Evolutionary conservation across 1,140 invertebrate genomes (phyloP).

Genomic region (Hycleus cichorii): DNA sequence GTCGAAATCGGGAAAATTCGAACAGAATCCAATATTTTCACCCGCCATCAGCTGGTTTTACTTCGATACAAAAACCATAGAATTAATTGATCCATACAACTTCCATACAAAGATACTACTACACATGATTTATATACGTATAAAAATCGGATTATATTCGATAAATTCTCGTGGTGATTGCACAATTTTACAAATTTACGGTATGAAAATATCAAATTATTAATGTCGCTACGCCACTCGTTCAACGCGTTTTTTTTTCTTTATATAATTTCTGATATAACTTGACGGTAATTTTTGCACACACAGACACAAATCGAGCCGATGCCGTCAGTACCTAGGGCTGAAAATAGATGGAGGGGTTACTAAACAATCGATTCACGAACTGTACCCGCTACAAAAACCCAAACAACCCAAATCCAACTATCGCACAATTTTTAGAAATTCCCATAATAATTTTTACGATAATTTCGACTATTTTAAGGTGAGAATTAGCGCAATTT

Average conservation of each 20-base stretch:
- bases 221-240: background rate
- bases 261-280: too few relatives aligned
- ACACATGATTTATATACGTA: background rate
- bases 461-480: background rate
- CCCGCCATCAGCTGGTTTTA: conserved; percentile 43
- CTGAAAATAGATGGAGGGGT: conserved; percentile 42
- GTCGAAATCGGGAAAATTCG: conserved; percentile 23
- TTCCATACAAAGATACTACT: conserved; percentile 5
- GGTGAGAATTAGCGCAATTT: background rate
- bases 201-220: background rate
- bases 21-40: conserved; percentile 35
- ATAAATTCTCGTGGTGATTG: too few relatives aligned
- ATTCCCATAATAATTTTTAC: background rate
- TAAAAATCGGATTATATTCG: too few relatives aligned
- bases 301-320: conserved; percentile 29
- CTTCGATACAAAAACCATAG: conserved; percentile 33
- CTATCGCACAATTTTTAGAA: background rate
- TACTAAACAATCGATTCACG: conserved; percentile 1
- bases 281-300: conserved; percentile 31
- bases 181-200: background rate
- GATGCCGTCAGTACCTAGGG: conserved; percentile 42
- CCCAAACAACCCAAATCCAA: background rate
- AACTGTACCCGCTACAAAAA: background rate
- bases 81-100: conserved; percentile 22
- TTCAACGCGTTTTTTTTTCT: conserved; percentile 18